Percentiles rank a stretch among this genome's conserved stretches.
These are phyloP conservation scores for Drosophila histrio DNA, from an alignment of 2,888 invertebrate genomes.

Conservation along the genomic window DNA sequence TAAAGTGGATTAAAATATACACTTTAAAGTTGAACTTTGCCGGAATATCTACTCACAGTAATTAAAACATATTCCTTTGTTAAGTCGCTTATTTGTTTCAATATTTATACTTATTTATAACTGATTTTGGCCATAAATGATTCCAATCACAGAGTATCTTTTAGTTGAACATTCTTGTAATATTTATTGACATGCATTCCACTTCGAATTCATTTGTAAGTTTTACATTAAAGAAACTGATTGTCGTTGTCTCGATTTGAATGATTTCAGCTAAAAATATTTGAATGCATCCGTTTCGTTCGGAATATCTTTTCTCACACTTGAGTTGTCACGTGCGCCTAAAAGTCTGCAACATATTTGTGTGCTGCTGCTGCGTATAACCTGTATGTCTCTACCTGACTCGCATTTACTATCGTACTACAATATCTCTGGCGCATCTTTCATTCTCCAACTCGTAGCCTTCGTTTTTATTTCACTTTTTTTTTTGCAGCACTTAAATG, in stretches of 20 bases:
- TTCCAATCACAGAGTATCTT: too few relatives aligned
- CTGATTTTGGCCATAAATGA: too few relatives aligned
- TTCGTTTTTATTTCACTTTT: conserved; percentile 21
- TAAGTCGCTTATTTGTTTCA: too few relatives aligned
- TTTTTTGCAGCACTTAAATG: conserved; percentile 40
- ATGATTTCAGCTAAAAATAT: not conserved
- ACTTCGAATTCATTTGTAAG: too few relatives aligned
- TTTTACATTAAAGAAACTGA: too few relatives aligned
- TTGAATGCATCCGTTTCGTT: not conserved
- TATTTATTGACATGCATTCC: too few relatives aligned
- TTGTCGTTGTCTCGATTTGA: not conserved
- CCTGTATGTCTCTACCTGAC: conserved; percentile 41
- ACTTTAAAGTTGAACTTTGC: too few relatives aligned
- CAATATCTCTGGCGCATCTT: conserved; percentile 7
- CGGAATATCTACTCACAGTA: too few relatives aligned
- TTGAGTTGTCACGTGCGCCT: conserved; percentile 32
- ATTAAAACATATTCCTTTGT: too few relatives aligned
- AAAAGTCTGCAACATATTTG: conserved; percentile 69
- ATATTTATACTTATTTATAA: not conserved
- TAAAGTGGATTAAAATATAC: too few relatives aligned
- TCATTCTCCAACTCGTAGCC: not conserved
- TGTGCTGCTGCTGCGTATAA: conserved; percentile 24
- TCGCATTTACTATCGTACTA: too few relatives aligned
- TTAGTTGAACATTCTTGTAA: too few relatives aligned
- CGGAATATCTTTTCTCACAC: not conserved